A percentile compares a stretch with the other conserved stretches of the same genome.
phyloP scores from a whole-genome alignment of 2,888 invertebrate genomes.

The Hoplodrina blanda region DNA sequence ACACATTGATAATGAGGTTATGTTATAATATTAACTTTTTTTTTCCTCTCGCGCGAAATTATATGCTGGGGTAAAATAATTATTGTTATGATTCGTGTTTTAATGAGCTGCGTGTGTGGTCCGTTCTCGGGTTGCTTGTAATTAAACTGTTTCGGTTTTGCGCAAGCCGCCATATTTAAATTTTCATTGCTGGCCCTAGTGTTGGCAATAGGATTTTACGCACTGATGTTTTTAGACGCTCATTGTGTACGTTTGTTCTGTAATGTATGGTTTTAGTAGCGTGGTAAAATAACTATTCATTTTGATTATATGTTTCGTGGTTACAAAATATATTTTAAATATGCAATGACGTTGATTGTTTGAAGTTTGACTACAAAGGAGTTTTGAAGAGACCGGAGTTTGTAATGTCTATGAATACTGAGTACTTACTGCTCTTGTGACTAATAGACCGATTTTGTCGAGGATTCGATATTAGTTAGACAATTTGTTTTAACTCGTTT shows the following conservation, averaged over 20 bases:
- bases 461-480: background rate
- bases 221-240: slow-evolving; percentile 60
- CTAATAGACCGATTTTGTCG: slow-evolving; percentile 7
- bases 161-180: slow-evolving; percentile 79
- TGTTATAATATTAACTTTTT: slow-evolving; percentile 86
- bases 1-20: slow-evolving; percentile 90
- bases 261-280: slow-evolving; percentile 46
- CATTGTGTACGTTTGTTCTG: slow-evolving; percentile 47
- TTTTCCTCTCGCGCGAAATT: slow-evolving; percentile 85
- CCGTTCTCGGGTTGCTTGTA: slow-evolving; percentile 77
- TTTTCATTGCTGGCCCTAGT: slow-evolving; percentile 74
- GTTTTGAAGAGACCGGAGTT: background rate
- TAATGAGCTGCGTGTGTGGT: slow-evolving; percentile 89
- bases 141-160: slow-evolving; percentile 83
- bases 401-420: background rate
- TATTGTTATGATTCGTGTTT: slow-evolving; percentile 86
- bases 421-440: background rate
- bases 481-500: background rate
- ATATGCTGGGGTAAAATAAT: slow-evolving; percentile 86
- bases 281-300: slow-evolving; percentile 46
- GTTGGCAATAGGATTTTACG: slow-evolving; percentile 67
- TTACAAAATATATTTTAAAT: slow-evolving; percentile 34
- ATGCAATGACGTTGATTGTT: slow-evolving; percentile 22
- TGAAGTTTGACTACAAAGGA: slow-evolving; percentile 5
- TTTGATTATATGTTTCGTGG: slow-evolving; percentile 47